Percentiles rank a stretch among this genome's conserved stretches.
These are phyloP conservation scores for Epinephelus cyanopodus DNA, from an alignment of 2,113 vertebrate species.

Conservation along the genomic window DNA sequence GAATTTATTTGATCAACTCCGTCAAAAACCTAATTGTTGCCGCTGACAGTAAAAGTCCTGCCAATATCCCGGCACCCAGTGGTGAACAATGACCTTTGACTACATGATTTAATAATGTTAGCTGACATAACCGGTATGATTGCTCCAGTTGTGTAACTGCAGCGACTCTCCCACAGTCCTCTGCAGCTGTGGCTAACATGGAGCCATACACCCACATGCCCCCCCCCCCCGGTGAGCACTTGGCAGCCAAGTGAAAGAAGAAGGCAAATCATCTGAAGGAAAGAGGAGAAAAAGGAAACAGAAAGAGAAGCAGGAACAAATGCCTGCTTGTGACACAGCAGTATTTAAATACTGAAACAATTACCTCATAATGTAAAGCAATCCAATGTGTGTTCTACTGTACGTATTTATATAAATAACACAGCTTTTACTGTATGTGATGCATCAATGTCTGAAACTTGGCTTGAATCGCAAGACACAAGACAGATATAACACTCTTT, in stretches of 20 bases:
- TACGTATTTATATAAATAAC: not conserved
- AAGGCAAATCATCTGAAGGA: conserved; percentile 23
- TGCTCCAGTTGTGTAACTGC: conserved; percentile 37
- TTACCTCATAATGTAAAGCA: conserved; percentile 6
- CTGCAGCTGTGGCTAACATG: conserved; percentile 66
- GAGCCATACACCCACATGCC: conserved; percentile 44
- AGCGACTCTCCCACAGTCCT: conserved; percentile 48
- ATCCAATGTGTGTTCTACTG: not conserved
- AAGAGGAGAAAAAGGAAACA: conserved; percentile 18
- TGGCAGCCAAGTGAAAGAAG: conserved; percentile 32
- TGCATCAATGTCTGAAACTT: not conserved
- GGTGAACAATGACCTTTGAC: conserved; percentile 12
- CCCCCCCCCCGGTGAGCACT: conserved; percentile 22
- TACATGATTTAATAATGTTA: conserved; percentile 43
- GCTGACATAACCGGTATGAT: conserved; percentile 43
- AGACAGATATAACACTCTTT: not conserved
- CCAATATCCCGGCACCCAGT: conserved; percentile 22
- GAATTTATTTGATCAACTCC: not conserved
- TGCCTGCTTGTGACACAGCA: conserved; percentile 19
- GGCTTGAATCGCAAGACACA: not conserved
- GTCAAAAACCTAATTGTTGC: not conserved
- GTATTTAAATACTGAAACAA: conserved; percentile 1
- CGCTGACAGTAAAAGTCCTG: conserved; percentile 2
- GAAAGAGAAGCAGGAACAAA: conserved; percentile 35
- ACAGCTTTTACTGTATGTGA: not conserved